Evolutionary conservation across 2,888 invertebrate genomes (phyloP), one percentile per base, ranked within the genome.

Genomic region (Nomada ruficornis): DNA sequence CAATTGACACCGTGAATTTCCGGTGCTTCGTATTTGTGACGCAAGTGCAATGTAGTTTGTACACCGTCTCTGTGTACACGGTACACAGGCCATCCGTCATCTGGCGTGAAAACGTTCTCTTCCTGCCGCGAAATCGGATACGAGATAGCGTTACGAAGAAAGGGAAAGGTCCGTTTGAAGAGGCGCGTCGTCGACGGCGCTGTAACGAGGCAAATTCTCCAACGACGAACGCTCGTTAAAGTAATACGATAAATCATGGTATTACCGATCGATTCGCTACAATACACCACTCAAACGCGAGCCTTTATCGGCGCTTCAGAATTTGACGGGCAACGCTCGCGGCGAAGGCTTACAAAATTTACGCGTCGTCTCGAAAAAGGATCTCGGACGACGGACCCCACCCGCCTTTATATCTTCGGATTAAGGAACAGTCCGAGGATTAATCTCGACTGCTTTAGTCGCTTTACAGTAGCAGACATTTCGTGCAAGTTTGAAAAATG

Each of bases 61-160:
- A 29, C 18, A 23, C 42, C 36, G 54, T 20, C 55, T 9, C 5
- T 29, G 23, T 59, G 29, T 47, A 23, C 10, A 36, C 36, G 36
- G 36, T 7, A 44, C 18, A 42, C 59, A 29, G 23, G n/a, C 36
- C 36, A 36, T 36, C 44, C 26, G 26, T 36, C 52, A 7, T 67
- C 52, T 10, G 29, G 15, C 23, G 44, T 44, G 54, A 50, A 74
- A 74, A 74, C 42, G 59, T 63, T 59, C 74, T 50, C 68, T 55
- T 64, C 52, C 54, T 62, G 18, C 2, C 20, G 20, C 55, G 82
- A 79, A 68, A 84, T 76, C 70, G 63, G 74, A 84, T 50, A 79
- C 63, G 62, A 60, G 79, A 36, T 79, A 47, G 59, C 57, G 70
- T 79, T 82, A 79, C 82, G 55, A n/a, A 74, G 59, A 75, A 74